Evolutionary conservation across 1,140 invertebrate species (phyloP).

Genomic region (Lasioglossum albipes): DNA sequence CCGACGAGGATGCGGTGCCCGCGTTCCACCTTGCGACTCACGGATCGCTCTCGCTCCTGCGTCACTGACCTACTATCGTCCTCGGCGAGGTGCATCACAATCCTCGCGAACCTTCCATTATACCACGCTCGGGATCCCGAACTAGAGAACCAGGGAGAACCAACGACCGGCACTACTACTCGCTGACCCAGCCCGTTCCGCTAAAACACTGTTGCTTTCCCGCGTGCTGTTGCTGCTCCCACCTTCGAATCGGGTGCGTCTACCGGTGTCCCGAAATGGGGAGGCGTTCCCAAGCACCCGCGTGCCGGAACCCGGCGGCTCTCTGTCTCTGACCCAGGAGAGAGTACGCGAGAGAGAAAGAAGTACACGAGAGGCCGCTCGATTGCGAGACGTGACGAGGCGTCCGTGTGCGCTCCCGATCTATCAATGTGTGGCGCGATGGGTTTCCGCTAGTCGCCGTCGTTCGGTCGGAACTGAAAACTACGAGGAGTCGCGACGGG

Average conservation of each 20-base stretch:
- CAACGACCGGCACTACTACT: neutral
- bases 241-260: slow-evolving; percentile 1
- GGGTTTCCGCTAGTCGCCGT: slow-evolving; percentile 58
- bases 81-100: neutral
- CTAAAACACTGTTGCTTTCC: slow-evolving; percentile 61
- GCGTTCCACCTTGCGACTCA: slow-evolving; percentile 40
- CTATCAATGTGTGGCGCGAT: too few relatives aligned
- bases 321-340: too few relatives aligned
- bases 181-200: slow-evolving; percentile 19
- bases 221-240: slow-evolving; percentile 55
- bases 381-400: too few relatives aligned
- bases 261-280: too few relatives aligned
- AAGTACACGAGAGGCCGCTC: too few relatives aligned
- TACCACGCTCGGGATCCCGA: neutral
- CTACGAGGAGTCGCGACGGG: slow-evolving; percentile 56
- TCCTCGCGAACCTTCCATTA: neutral
- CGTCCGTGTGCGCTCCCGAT: too few relatives aligned
- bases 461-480: slow-evolving; percentile 62
- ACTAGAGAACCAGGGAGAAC: neutral
- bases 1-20: neutral
- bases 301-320: too few relatives aligned
- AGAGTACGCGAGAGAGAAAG: neutral
- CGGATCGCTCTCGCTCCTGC: slow-evolving; percentile 23
- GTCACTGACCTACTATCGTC: slow-evolving; percentile 40
- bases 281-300: neutral